Evolutionary conservation across 2,113 vertebrate genomes (phyloP).

Genomic region (Seriola rivoliana): DNA sequence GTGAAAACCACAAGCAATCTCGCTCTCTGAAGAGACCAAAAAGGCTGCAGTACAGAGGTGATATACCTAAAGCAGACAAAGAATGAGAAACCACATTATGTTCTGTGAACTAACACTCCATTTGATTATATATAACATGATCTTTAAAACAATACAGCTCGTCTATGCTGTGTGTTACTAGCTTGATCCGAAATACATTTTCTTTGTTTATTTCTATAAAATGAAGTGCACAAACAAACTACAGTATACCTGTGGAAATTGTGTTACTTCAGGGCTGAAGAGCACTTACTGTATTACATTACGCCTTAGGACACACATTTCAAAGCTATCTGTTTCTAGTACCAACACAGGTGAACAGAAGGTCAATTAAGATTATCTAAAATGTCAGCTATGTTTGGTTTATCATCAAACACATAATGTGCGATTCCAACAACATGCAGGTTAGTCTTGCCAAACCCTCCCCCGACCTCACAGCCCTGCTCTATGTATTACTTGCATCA

Average conservation of each 20-base stretch:
- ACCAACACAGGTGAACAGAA: constrained; percentile 49
- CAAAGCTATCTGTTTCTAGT: constrained; percentile 56
- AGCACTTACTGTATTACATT: not conserved
- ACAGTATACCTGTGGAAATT: not conserved
- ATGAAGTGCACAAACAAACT: not conserved
- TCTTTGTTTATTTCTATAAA: not conserved
- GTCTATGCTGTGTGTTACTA: not conserved
- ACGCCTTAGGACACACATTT: not conserved
- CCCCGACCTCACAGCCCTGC: not conserved
- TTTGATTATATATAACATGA: not conserved
- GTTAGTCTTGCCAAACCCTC: constrained; percentile 15
- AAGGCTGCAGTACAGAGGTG: constrained; percentile 91
- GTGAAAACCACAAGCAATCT: constrained; percentile 93
- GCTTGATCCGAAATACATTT: not conserved
- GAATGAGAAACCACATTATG: not conserved
- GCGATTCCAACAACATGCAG: constrained; percentile 43
- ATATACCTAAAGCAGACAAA: constrained; percentile 85
- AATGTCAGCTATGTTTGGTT: constrained; percentile 73
- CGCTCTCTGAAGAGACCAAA: constrained; percentile 92
- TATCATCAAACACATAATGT: constrained; percentile 65
- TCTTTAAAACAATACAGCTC: not conserved
- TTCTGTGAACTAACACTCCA: not conserved
- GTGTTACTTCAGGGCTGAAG: not conserved
- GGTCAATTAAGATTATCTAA: constrained; percentile 53
- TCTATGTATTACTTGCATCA: constrained; percentile 7